Base-by-base conservation (phyloP, 1,140 invertebrate species). In the Himalopsyche phryganea region DNA sequence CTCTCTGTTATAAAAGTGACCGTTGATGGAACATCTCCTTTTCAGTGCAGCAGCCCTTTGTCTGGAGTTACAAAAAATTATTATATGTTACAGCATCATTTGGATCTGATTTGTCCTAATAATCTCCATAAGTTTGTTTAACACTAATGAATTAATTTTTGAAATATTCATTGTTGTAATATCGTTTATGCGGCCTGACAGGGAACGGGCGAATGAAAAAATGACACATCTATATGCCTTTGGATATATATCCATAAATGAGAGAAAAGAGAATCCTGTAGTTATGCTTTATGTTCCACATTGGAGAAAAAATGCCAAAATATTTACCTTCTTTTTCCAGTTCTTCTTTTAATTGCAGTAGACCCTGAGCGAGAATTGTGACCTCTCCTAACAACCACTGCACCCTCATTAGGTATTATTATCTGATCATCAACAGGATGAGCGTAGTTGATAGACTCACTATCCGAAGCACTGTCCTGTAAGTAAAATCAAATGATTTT, bases 1-100 rank as follows among this genome's bases (percentile, higher is more conserved):
- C 78, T 93, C 90, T 49, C 89, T 81, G 71, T 93, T 89, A 68
- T 93, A 94, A 71, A 88, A 91, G 71, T 94, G 90, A 1, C 91
- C 90, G 71, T 93, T 94, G 23, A 93, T 93, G 0, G 90, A 92
- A 62, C 90, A 92, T 52, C 90, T 80, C 56, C 89, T 76, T 76
- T 85, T 83, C 10, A 90, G 70, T 69, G 87, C 86, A 57, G 84
- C 58, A 2, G 62, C 62, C 35, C 55, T 46, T 57, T 64, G 70
- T 66, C 70, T 66, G 38, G 17, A 65, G 15, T 6, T 14, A 42
- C 6, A 42, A 42, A 42, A 6, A 42, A 11, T n/a, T n/a, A n/a
- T n/a, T n/a, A n/a, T n/a, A n/a, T n/a, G n/a, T n/a, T n/a, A n/a
- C n/a, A n/a, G n/a, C n/a, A n/a, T n/a, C n/a, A n/a, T n/a, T n/a